Conservation (phyloP, 2,113 vertebrate species). For the Pitta sordida region DNA sequence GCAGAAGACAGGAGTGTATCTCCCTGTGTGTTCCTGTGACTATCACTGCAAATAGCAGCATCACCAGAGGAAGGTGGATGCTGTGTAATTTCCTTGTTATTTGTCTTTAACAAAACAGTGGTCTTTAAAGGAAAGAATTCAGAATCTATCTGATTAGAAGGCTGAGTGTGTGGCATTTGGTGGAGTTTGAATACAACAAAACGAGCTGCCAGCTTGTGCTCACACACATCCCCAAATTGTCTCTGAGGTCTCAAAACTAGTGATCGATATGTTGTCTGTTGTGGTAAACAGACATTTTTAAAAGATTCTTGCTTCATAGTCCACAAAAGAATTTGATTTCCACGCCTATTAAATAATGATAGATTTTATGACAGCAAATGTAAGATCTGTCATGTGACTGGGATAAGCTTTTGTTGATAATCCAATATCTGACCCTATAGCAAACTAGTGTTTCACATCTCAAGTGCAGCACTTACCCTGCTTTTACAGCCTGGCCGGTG, state of each 20-base stretch:
- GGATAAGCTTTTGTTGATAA: conserved; percentile 45
- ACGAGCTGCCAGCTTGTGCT: background rate
- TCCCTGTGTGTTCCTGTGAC: background rate
- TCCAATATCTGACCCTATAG: conserved; percentile 15
- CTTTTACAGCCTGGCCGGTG: background rate
- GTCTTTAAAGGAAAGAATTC: background rate
- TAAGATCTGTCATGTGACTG: conserved; percentile 31
- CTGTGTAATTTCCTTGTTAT: background rate
- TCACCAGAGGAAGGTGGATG: background rate
- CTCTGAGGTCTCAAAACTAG: conserved; percentile 27
- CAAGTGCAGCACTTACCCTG: background rate
- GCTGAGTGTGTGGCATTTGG: background rate
- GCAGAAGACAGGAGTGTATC: background rate
- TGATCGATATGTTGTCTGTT: conserved; percentile 5
- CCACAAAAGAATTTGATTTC: conserved; percentile 53
- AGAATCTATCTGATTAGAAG: background rate
- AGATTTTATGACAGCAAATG: conserved; percentile 63
- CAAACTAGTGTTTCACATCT: background rate
- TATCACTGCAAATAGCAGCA: background rate
- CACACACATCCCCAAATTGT: background rate
- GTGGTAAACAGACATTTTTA: conserved; percentile 33
- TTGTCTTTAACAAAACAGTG: background rate
- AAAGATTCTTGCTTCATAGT: conserved; percentile 28
- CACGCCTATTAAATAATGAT: conserved; percentile 60
- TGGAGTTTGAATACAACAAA: background rate